phyloP scores from a whole-genome alignment of 2,888 invertebrate species.

The Pogonocherus hispidulus region DNA sequence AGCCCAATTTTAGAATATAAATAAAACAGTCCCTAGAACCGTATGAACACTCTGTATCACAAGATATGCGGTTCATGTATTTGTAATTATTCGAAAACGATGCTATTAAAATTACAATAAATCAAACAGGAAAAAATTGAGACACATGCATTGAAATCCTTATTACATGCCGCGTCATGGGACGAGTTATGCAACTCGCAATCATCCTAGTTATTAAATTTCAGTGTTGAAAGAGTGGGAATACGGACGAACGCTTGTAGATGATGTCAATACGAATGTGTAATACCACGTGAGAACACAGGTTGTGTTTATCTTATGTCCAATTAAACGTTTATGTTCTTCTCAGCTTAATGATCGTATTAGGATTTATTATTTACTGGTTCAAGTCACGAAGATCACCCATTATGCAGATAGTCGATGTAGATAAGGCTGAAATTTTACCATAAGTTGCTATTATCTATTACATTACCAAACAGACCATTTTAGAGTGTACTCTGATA shows the following conservation, averaged over 20 bases:
- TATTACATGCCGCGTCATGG: neutral
- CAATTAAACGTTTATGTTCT: conserved; percentile 18
- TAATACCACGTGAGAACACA: neutral
- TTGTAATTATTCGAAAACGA: neutral
- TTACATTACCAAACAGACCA: neutral
- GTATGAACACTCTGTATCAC: too few relatives aligned
- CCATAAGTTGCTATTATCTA: neutral
- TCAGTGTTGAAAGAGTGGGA: conserved; percentile 3
- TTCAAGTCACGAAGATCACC: conserved; percentile 13
- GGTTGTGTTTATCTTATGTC: neutral
- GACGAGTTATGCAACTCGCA: neutral
- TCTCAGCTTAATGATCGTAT: conserved; percentile 1
- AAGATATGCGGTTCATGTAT: too few relatives aligned
- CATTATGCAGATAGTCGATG: neutral
- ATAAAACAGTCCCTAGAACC: too few relatives aligned
- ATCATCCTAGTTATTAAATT: neutral
- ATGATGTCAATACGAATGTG: conserved; percentile 5
- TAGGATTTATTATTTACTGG: conserved; percentile 16
- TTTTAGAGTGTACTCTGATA: neutral
- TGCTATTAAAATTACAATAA: neutral
- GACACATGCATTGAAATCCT: neutral
- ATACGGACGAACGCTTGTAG: neutral
- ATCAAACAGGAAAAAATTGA: conserved; percentile 5
- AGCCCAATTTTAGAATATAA: too few relatives aligned
- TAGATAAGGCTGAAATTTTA: neutral